phyloP scores from a whole-genome alignment of 2,797 vertebrate genomes.

The Distichodus sexfasciatus region DNA sequence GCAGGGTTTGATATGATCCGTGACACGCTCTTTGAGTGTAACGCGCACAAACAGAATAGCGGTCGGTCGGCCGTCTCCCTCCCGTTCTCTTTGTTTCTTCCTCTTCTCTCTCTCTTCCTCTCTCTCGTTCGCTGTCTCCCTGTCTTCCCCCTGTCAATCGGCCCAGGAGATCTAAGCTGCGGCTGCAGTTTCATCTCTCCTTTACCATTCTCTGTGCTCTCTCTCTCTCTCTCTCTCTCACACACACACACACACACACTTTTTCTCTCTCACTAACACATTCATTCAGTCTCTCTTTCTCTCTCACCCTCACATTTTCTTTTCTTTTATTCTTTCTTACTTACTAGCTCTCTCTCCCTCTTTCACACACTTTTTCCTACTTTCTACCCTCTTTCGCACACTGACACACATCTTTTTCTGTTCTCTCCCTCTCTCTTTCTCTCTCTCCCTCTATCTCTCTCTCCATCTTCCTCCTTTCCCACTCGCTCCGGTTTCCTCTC shows the following conservation, averaged over 20 bases:
- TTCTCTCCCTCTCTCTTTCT: slow-evolving; percentile 9
- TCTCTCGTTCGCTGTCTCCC: slow-evolving; percentile 49
- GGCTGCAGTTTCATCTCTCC: slow-evolving; percentile 29
- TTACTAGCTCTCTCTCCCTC: not conserved
- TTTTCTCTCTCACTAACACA: slow-evolving; percentile 24
- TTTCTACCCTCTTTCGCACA: not conserved
- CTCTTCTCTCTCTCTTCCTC: slow-evolving; percentile 6
- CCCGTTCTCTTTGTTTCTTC: not conserved
- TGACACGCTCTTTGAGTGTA: slow-evolving; percentile 33
- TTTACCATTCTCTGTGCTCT: slow-evolving; percentile 8
- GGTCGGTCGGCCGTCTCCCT: slow-evolving; percentile 16
- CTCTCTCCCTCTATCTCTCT: not conserved
- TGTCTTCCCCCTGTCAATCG: slow-evolving; percentile 50
- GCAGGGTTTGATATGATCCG: slow-evolving; percentile 14
- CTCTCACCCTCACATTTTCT: too few relatives aligned
- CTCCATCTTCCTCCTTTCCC: not conserved
- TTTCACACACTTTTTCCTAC: slow-evolving; percentile 1
- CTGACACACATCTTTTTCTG: not conserved
- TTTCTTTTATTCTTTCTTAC: too few relatives aligned
- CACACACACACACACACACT: not conserved
- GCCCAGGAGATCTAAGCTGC: slow-evolving; percentile 54
- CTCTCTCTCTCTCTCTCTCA: slow-evolving; percentile 26
- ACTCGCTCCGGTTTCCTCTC: too few relatives aligned
- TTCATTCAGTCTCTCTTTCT: not conserved
- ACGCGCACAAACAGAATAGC: slow-evolving; percentile 34